These are phyloP conservation scores for Lordiphosa stackelbergi DNA, from an alignment of 1,140 invertebrate species.

Conservation along the genomic window DNA sequence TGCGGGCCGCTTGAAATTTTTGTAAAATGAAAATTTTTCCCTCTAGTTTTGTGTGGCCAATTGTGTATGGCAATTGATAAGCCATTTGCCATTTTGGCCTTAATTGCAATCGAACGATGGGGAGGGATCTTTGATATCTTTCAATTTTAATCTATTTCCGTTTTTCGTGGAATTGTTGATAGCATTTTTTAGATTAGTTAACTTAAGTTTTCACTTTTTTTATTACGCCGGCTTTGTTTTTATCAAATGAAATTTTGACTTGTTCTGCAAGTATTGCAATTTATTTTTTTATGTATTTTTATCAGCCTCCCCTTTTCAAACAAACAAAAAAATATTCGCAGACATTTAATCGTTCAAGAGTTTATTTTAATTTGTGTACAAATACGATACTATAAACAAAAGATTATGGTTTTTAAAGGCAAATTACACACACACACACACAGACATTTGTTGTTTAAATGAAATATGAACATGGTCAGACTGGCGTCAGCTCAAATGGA, in stretches of 20 bases:
- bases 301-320: too few species aligned
- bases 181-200: too few species aligned
- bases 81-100: constrained; percentile 9
- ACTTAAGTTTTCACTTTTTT: too few species aligned
- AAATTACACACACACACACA: not conserved
- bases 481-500: not conserved
- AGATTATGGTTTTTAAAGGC: constrained; percentile 8
- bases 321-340: too few species aligned
- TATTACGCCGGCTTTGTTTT: too few species aligned
- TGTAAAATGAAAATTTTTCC: constrained; percentile 16
- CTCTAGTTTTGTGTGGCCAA: constrained; percentile 23
- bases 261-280: too few species aligned
- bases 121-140: not conserved
- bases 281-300: too few species aligned
- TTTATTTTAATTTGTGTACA: constrained; percentile 32
- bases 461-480: constrained; percentile 8
- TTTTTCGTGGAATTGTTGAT: too few species aligned
- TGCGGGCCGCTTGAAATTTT: constrained; percentile 6
- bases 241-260: not conserved
- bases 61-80: constrained; percentile 19
- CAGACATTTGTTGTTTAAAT: not conserved
- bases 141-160: too few species aligned
- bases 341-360: constrained; percentile 4
- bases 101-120: not conserved
- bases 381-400: constrained; percentile 29